A percentile compares a stretch with the other conserved stretches of the same genome.
Conservation (phyloP, 2,113 vertebrate genomes). For the Phrynosoma blainvillii region DNA sequence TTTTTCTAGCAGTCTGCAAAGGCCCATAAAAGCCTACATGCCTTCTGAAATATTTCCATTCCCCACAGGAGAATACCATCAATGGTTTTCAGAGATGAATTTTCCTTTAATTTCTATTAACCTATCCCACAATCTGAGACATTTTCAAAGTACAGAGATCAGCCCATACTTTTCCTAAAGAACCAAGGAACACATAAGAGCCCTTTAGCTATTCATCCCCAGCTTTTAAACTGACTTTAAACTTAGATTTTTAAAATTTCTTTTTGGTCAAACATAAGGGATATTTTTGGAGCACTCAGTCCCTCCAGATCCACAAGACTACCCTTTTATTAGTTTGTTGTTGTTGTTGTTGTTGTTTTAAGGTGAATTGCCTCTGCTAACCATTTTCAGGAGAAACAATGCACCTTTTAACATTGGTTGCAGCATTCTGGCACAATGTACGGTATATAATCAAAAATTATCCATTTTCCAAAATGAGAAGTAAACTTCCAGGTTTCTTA, state of each 20-base stretch:
- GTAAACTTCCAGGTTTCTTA: no score
- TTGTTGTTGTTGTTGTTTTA: no score
- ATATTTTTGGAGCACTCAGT: no score
- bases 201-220: not conserved
- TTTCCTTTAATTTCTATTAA: not conserved
- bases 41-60: not conserved
- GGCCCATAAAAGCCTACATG: not conserved
- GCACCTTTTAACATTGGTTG: no score
- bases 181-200: not conserved
- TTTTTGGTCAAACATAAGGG: not conserved
- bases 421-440: no score
- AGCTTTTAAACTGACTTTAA: not conserved
- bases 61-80: not conserved
- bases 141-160: not conserved
- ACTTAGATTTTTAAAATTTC: conserved; percentile 3
- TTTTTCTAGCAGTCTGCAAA: no score
- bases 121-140: not conserved
- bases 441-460: no score
- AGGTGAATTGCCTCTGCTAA: no score
- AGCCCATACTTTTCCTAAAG: not conserved
- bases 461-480: no score
- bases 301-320: no score
- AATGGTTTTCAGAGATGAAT: not conserved
- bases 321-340: no score
- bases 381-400: no score